Evolutionary conservation across 1,140 invertebrate genomes (phyloP).

Genomic region (Papilio helenus): DNA sequence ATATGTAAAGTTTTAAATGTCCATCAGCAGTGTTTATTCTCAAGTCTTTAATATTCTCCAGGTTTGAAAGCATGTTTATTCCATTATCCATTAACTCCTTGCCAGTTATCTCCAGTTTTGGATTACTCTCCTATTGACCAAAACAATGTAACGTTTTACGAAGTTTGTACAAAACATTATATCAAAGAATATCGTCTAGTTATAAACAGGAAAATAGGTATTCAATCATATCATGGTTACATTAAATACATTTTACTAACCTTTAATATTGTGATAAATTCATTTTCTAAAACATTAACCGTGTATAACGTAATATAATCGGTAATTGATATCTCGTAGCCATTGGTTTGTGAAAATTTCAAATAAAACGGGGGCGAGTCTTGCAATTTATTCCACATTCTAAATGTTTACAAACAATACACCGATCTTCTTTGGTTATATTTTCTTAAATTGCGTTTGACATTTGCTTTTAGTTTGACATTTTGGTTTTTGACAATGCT

Average conservation of each 20-base stretch:
- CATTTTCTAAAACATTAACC: conserved; percentile 40
- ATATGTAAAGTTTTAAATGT: conserved; percentile 52
- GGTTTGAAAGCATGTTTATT: conserved; percentile 52
- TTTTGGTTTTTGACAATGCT: background rate
- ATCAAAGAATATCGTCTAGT: background rate
- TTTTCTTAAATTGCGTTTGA: background rate
- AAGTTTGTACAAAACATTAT: background rate
- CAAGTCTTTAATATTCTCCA: conserved; percentile 53
- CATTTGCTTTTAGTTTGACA: background rate
- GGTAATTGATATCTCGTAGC: conserved; percentile 47
- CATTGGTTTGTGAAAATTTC: conserved; percentile 33
- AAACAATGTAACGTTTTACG: conserved; percentile 29
- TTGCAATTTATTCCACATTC: conserved; percentile 56
- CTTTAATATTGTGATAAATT: conserved; percentile 45
- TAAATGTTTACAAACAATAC: conserved; percentile 7
- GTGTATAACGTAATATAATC: conserved; percentile 49
- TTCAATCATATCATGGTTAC: background rate
- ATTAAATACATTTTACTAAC: conserved; percentile 35
- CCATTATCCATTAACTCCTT: conserved; percentile 56
- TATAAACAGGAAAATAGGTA: background rate
- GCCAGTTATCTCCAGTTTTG: conserved; percentile 55
- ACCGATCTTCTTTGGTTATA: background rate
- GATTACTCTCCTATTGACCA: conserved; percentile 60
- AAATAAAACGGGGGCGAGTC: conserved; percentile 40
- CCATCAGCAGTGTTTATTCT: conserved; percentile 45